Evolutionary conservation across 2,888 invertebrate species (phyloP).

Genomic region (Acronicta psi): DNA sequence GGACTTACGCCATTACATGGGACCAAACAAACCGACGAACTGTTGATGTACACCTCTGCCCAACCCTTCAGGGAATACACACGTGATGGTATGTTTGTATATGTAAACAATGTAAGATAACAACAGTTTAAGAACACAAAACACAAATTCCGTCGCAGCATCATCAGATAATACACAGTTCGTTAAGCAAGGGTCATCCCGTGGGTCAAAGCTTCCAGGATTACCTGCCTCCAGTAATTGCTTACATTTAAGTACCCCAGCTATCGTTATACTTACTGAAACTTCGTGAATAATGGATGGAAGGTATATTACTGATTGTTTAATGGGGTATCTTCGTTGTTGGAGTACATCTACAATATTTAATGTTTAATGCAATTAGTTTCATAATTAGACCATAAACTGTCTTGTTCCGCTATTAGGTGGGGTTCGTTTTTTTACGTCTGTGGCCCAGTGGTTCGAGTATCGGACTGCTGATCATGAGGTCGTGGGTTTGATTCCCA

Average conservation of each 20-base stretch:
- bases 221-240: slow-evolving; percentile 74
- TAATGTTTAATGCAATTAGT: not conserved
- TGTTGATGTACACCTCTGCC: no score
- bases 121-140: slow-evolving; percentile 39
- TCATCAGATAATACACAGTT: slow-evolving; percentile 68
- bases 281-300: slow-evolving; percentile 49
- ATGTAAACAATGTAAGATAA: not conserved
- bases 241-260: slow-evolving; percentile 61
- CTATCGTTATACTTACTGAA: slow-evolving; percentile 47
- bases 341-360: slow-evolving; percentile 1
- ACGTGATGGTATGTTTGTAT: no score
- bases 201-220: slow-evolving; percentile 66
- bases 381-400: not conserved
- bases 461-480: no score
- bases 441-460: no score
- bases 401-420: no score
- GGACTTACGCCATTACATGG: no score
- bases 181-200: slow-evolving; percentile 82
- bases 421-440: no score
- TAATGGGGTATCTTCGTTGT: slow-evolving; percentile 28
- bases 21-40: no score
- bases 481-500: no score
- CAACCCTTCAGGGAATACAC: no score
- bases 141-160: slow-evolving; percentile 55
- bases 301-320: slow-evolving; percentile 46